These are phyloP conservation scores for Drosophila flavopinicola DNA, from an alignment of 2,888 invertebrate genomes.

Conservation along the genomic window DNA sequence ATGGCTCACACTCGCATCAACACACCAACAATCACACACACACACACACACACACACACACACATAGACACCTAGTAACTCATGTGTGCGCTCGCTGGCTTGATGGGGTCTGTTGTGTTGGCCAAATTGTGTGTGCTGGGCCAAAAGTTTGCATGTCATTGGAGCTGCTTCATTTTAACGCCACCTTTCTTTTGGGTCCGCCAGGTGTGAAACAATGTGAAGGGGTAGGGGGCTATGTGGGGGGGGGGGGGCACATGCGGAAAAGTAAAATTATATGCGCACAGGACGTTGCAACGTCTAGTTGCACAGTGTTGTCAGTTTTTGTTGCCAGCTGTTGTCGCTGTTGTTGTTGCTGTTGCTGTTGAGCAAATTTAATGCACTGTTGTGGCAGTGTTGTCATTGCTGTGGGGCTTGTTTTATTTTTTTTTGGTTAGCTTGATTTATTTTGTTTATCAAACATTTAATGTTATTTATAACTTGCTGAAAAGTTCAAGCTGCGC, in stretches of 20 bases:
- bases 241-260: slow-evolving; percentile 1
- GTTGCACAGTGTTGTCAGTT: slow-evolving; percentile 39
- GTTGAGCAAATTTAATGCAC: slow-evolving; percentile 57
- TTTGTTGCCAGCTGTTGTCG: slow-evolving; percentile 31
- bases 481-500: slow-evolving; percentile 61
- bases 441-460: slow-evolving; percentile 75
- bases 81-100: slow-evolving; percentile 15
- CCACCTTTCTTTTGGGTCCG: slow-evolving; percentile 22
- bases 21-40: slow-evolving; percentile 1
- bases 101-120: slow-evolving; percentile 1
- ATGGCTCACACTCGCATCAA: slow-evolving; percentile 49
- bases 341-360: slow-evolving; percentile 23
- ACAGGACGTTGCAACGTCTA: slow-evolving; percentile 40
- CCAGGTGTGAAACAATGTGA: slow-evolving; percentile 68
- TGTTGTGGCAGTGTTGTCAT: slow-evolving; percentile 35
- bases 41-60: slow-evolving; percentile 10
- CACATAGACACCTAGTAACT: slow-evolving; percentile 3
- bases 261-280: slow-evolving; percentile 55
- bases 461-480: slow-evolving; percentile 71
- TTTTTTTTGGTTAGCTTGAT: slow-evolving; percentile 65
- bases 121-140: slow-evolving; percentile 38
- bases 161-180: slow-evolving; percentile 64
- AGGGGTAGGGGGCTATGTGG: not conserved
- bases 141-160: slow-evolving; percentile 78
- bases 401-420: slow-evolving; percentile 5